These are phyloP conservation scores for Aurelia aurita DNA, from an alignment of 30 jellyfish, hydroid and myxozoan genomes.

Conservation along the genomic window DNA sequence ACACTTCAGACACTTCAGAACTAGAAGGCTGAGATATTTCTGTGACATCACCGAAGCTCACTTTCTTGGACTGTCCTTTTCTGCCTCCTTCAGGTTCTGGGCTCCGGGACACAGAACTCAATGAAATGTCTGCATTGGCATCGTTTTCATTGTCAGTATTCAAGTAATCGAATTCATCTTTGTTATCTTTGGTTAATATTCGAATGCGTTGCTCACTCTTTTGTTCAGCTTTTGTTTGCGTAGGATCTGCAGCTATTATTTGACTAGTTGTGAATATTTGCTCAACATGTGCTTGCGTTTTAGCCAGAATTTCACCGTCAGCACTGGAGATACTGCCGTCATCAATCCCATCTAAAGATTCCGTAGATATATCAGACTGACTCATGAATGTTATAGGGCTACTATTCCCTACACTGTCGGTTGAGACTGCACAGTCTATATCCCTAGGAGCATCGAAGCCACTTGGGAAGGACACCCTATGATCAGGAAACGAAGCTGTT, in stretches of 20 bases:
- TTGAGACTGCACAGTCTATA: neutral
- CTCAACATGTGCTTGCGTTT: too few species aligned
- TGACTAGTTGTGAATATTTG: too few species aligned
- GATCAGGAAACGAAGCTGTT: neutral
- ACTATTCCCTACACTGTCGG: neutral
- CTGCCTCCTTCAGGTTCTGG: conserved; percentile 59
- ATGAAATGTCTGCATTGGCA: neutral
- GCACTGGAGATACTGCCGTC: neutral
- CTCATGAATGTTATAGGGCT: conserved; percentile 56
- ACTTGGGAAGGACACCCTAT: conserved; percentile 35
- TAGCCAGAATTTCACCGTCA: too few species aligned
- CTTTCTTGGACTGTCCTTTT: conserved; percentile 41
- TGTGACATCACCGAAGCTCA: conserved; percentile 67
- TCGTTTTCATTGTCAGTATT: conserved; percentile 20
- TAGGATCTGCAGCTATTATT: neutral
- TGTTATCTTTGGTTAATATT: conserved; percentile 48
- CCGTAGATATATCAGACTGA: conserved; percentile 34
- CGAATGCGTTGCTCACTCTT: conserved; percentile 53
- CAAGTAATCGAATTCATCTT: conserved; percentile 36
- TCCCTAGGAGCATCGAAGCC: conserved; percentile 32
- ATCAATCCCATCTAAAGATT: conserved; percentile 4
- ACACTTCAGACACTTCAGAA: neutral
- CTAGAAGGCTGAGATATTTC: conserved; percentile 29
- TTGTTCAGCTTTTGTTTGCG: conserved; percentile 25
- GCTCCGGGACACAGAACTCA: conserved; percentile 22